Evolutionary conservation across 23 tunicate species (phyloP), one percentile per base, ranked within the genome.

Genomic region (Styela clava): DNA sequence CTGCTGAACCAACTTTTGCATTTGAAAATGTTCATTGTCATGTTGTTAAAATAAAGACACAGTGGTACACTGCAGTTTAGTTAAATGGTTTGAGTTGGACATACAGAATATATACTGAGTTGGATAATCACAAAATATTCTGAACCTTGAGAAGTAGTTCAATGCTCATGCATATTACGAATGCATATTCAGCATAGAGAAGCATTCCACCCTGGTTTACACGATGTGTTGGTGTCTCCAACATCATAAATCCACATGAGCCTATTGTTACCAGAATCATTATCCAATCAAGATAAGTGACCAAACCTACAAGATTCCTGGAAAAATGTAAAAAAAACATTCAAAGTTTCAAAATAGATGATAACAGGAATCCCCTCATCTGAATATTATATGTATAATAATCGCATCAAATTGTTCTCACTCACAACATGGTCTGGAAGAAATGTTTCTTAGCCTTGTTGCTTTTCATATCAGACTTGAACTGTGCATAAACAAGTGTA

Each of bases 281-380:
- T 28, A 91, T 61, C 99, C 99, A 96, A 33, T 96, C 99, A 35
- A 96, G 74, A 68, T 96, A 96, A 23, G 97, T 85, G 2, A 96
- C 96, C 16, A 91, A 78, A 5, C 97, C 94, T 21, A 91, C 44
- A 64, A 96, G 68, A 69, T 85, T 90, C 69, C 98, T 93, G 37
- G n/a, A 73, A 73, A 63, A n/a, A n/a, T n/a, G 35, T 74, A n/a
- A n/a, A n/a, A n/a, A n/a, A n/a, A n/a, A n/a, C n/a, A n/a, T n/a
- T n/a, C n/a, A n/a, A n/a, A n/a, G n/a, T n/a, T n/a, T n/a, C n/a
- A n/a, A n/a, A n/a, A n/a, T n/a, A n/a, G n/a, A n/a, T n/a, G n/a
- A n/a, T n/a, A n/a, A n/a, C n/a, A n/a, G n/a, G n/a, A n/a, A n/a
- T n/a, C n/a, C n/a, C n/a, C n/a, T n/a, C n/a, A n/a, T n/a, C n/a